phyloP scores from a whole-genome alignment of 2,113 vertebrate species.

The Prionailurus viverrinus region DNA sequence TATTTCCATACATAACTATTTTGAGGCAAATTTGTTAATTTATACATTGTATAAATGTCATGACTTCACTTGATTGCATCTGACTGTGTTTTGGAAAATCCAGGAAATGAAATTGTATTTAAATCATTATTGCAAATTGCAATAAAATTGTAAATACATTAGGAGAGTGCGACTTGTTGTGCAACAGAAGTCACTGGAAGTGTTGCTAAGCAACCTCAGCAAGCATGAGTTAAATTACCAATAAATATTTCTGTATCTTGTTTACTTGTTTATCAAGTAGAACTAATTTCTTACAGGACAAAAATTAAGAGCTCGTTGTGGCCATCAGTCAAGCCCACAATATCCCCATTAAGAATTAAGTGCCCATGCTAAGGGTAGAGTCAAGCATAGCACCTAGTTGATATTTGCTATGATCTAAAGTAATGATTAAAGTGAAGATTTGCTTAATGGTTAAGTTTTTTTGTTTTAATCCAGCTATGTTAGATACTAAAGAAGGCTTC shows the following conservation, averaged over 20 bases:
- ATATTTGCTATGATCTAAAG: slow-evolving; percentile 63
- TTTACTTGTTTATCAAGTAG: slow-evolving; percentile 51
- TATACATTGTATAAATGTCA: not conserved
- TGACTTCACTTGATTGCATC: slow-evolving; percentile 46
- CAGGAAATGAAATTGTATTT: slow-evolving; percentile 53
- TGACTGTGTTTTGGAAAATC: slow-evolving; percentile 70
- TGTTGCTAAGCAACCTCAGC: not conserved
- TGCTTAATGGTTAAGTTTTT: slow-evolving; percentile 80
- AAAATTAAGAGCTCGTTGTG: slow-evolving; percentile 39
- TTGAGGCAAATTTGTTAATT: slow-evolving; percentile 51
- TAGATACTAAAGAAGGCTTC: slow-evolving; percentile 81
- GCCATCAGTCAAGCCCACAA: not conserved
- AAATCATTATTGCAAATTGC: slow-evolving; percentile 52
- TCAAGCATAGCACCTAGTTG: slow-evolving; percentile 40
- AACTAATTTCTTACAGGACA: slow-evolving; percentile 42
- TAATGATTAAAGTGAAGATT: slow-evolving; percentile 71
- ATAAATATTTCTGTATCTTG: slow-evolving; percentile 12
- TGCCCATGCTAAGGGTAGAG: not conserved
- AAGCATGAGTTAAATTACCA: slow-evolving; percentile 49
- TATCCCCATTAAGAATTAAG: slow-evolving; percentile 50
- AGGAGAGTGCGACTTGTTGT: not conserved
- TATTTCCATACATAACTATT: not conserved
- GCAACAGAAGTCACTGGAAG: not conserved
- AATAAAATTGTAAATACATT: not conserved
- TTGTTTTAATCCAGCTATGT: slow-evolving; percentile 72